Percentiles rank a stretch among this genome's conserved stretches.
Evolutionary conservation across 2,113 vertebrate species (phyloP).

Genomic region (Hypanus sabinus): DNA sequence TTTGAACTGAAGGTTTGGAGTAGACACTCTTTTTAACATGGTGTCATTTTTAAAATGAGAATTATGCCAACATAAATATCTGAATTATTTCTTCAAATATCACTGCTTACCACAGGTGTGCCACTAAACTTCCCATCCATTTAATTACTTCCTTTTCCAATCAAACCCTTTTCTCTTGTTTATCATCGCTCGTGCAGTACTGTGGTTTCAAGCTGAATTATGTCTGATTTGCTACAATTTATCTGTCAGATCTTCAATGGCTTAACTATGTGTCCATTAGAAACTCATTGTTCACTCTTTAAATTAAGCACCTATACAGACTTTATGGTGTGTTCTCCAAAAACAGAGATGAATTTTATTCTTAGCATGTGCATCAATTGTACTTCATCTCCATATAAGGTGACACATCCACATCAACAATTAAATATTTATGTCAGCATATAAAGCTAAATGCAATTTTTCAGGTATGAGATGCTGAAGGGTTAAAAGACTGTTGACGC

Average conservation of each 20-base stretch:
- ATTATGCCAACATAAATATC: slow-evolving; percentile 3
- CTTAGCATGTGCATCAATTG: neutral
- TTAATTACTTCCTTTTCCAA: slow-evolving; percentile 13
- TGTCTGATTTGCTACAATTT: neutral
- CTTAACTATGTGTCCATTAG: slow-evolving; percentile 31
- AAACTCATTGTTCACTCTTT: neutral
- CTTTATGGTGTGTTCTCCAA: neutral
- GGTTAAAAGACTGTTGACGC: neutral
- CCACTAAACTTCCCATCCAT: slow-evolving; percentile 14
- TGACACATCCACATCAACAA: neutral
- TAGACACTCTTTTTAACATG: neutral
- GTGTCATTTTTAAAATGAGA: slow-evolving; percentile 9
- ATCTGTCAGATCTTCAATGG: slow-evolving; percentile 10
- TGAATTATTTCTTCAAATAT: slow-evolving; percentile 23
- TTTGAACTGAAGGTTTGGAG: neutral
- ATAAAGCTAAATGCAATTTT: neutral
- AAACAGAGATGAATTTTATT: neutral
- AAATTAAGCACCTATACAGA: slow-evolving; percentile 3
- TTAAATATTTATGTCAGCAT: slow-evolving; percentile 1
- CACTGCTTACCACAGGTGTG: slow-evolving; percentile 10
- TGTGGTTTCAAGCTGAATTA: neutral
- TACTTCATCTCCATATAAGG: neutral
- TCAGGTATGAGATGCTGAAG: neutral
- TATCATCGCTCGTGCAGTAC: neutral
- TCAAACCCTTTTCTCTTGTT: slow-evolving; percentile 21